These are phyloP conservation scores for Ennomos erosarius DNA, from an alignment of 2,888 invertebrate species.

Conservation along the genomic window DNA sequence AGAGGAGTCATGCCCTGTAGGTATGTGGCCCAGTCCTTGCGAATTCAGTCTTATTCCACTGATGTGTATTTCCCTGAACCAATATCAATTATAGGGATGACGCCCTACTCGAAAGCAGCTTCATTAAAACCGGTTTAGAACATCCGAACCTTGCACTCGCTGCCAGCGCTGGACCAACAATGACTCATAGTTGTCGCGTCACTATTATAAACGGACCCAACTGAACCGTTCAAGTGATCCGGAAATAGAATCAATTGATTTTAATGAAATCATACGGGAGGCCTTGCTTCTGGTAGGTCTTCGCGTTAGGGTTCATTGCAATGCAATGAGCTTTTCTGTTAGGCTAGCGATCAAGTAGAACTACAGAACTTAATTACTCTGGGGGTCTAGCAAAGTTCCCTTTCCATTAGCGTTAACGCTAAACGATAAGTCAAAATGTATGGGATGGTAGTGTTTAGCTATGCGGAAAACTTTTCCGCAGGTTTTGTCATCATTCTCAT, in stretches of 20 bases:
- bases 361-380: no score
- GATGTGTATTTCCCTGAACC: conserved; percentile 13
- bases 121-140: conserved; percentile 34
- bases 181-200: conserved; percentile 39
- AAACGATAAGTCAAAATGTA: no score
- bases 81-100: conserved; percentile 12
- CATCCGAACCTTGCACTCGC: conserved; percentile 14
- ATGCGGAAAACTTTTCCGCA: no score
- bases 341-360: no score
- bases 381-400: no score
- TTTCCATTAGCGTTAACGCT: no score
- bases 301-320: background rate
- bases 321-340: no score
- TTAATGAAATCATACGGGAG: conserved; percentile 30
- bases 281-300: conserved; percentile 3
- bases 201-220: conserved; percentile 35
- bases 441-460: no score
- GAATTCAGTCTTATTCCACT: no score
- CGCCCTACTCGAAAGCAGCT: conserved; percentile 14
- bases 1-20: no score
- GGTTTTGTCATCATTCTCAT: no score
- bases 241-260: conserved; percentile 51
- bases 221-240: conserved; percentile 45
- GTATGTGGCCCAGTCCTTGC: no score
- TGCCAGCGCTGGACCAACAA: conserved; percentile 29